Evolutionary conservation across 2,113 vertebrate species (phyloP).

Genomic region (Myiozetetes cayanensis): DNA sequence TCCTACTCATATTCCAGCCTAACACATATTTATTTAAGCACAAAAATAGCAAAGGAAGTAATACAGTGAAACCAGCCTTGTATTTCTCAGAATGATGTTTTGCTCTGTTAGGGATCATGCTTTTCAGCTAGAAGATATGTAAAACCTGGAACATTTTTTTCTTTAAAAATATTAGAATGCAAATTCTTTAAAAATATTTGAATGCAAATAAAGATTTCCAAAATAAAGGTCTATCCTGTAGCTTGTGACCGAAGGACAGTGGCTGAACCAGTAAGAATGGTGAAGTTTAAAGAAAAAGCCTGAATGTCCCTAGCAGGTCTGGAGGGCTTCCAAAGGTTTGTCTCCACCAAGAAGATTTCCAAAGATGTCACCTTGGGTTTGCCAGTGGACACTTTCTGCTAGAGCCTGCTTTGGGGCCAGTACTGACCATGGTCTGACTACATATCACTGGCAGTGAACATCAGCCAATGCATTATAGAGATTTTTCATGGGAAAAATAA

Average conservation of each 20-base stretch:
- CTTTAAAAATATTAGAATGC: background rate
- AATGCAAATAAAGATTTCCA: background rate
- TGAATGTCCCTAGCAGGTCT: background rate
- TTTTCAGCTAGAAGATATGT: background rate
- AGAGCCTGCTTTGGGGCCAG: background rate
- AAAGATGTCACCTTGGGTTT: background rate
- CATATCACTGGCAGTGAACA: background rate
- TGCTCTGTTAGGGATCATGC: background rate
- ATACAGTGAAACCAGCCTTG: background rate
- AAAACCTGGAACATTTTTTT: background rate
- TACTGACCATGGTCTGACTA: background rate
- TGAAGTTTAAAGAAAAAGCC: background rate
- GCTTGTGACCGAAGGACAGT: background rate
- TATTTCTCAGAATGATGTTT: background rate
- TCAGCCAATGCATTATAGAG: background rate
- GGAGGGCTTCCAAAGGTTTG: background rate
- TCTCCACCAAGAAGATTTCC: background rate
- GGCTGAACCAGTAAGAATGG: background rate
- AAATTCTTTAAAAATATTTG: background rate
- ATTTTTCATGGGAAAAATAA: background rate
- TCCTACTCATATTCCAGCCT: background rate
- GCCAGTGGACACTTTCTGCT: background rate
- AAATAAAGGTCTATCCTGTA: background rate
- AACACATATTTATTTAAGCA: background rate
- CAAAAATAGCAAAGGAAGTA: background rate